phyloP scores from a whole-genome alignment of 2,113 vertebrate genomes.

The Labrus mixtus region DNA sequence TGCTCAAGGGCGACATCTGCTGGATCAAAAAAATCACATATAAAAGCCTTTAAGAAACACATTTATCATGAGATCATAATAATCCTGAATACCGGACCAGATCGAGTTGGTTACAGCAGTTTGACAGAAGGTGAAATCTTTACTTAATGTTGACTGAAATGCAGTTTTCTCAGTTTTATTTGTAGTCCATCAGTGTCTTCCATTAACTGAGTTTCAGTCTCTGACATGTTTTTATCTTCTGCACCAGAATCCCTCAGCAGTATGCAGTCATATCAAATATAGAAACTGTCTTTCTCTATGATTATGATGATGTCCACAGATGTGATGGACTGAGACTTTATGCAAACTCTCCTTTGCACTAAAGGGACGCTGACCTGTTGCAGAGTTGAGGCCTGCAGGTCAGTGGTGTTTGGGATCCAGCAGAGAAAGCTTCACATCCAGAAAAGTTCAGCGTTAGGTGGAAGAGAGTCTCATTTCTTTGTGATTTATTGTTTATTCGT shows the following conservation, averaged over 20 bases:
- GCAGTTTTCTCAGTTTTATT: too few relatives aligned
- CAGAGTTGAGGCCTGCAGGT: conserved; percentile 53
- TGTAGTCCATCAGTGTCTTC: too few relatives aligned
- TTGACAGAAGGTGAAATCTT: too few relatives aligned
- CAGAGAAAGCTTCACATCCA: not conserved
- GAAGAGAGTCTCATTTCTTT: too few relatives aligned
- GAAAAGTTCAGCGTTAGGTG: not conserved
- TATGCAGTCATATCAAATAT: conserved; percentile 50
- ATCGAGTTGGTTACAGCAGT: too few relatives aligned
- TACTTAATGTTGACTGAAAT: too few relatives aligned
- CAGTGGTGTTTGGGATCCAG: conserved; percentile 59
- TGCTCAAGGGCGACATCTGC: too few relatives aligned
- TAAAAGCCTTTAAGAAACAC: too few relatives aligned
- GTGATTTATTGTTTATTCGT: too few relatives aligned
- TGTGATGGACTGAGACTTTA: conserved; percentile 65
- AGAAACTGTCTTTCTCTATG: conserved; percentile 10
- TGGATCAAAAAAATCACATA: too few relatives aligned
- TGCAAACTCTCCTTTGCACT: conserved; percentile 80
- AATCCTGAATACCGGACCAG: too few relatives aligned
- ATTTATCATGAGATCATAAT: too few relatives aligned
- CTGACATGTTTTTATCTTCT: conserved; percentile 37
- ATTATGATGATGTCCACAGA: conserved; percentile 42
- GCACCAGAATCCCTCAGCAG: conserved; percentile 58
- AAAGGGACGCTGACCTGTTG: conserved; percentile 53
- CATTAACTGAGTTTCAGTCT: not conserved